Evolutionary conservation across 2,888 invertebrate genomes (phyloP), one percentile per base, ranked within the genome.

Genomic region (Oscheius myriophilus): DNA sequence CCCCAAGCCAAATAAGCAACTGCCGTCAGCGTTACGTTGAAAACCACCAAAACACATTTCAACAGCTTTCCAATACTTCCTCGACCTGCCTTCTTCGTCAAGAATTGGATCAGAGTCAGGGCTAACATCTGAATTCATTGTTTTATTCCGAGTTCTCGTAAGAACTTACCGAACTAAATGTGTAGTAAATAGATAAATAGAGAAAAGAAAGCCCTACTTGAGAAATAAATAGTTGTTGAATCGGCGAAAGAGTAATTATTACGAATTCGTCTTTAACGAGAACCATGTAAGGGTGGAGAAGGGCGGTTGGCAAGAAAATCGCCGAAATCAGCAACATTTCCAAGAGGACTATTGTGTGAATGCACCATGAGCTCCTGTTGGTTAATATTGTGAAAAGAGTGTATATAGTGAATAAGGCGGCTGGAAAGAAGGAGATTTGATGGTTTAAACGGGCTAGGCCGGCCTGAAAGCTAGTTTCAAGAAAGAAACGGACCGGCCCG

Each of bases 111-210:
- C 3, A 33, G 4, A 3, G 33, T 33, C 33, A 33, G 9, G 9
- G 4, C 9, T 9, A 33, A 9, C 33, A 33, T 33, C 33, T 33
- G 33, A 33, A 33, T 6, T n/a, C n/a, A n/a, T n/a, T n/a, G 33
- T 9, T 33, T 6, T 33, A 33, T 33, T 33, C n/a, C n/a, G n/a
- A n/a, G n/a, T n/a, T 33, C 33, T 33, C 33, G n/a, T n/a, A n/a
- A n/a, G 0, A 7, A 45, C 4, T 45, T 26, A 61, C 61, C 39
- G 61, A 49, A 16, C 49, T 14, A 26, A 61, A 61, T 11, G 61
- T 61, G 21, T 61, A 61, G 21, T 49, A n/a, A 39, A 61, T 49
- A n/a, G 16, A 49, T 25, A 61, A 25, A 49, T 61, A 61, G 39
- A 49, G 49, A 2, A 26, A 23, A 7, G 49, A 39, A 26, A 61